These are phyloP conservation scores for Crioceris asparagi DNA, from an alignment of 2,888 invertebrate genomes.

Conservation along the genomic window DNA sequence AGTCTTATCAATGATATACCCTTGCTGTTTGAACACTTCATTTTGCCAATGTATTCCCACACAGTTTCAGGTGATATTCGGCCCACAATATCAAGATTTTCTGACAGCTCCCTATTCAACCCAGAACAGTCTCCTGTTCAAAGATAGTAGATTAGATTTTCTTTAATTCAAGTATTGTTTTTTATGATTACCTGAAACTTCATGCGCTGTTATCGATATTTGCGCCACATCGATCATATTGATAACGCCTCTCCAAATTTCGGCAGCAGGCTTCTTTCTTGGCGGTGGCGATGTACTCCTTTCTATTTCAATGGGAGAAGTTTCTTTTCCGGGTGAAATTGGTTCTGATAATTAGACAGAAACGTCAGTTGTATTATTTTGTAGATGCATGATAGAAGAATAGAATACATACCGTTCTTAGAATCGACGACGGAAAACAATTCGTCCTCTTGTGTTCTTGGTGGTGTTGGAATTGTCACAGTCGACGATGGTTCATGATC, in stretches of 20 bases:
- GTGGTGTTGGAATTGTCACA: constrained; percentile 54
- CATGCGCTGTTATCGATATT: constrained; percentile 72
- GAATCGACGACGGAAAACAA: constrained; percentile 13
- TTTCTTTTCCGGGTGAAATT: constrained; percentile 16
- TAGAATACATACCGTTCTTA: constrained; percentile 10
- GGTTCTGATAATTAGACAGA: constrained; percentile 6
- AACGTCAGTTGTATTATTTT: neutral
- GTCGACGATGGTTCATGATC: constrained; percentile 76
- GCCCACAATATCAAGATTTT: constrained; percentile 79
- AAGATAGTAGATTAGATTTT: too few relatives aligned
- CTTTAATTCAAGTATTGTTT: too few relatives aligned
- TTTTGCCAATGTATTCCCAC: constrained; percentile 88
- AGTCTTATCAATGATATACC: constrained; percentile 76
- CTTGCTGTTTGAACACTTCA: constrained; percentile 78
- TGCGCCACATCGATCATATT: constrained; percentile 87
- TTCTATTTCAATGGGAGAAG: constrained; percentile 15
- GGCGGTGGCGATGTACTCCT: constrained; percentile 25
- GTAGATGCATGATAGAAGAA: too few relatives aligned
- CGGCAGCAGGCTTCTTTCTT: constrained; percentile 22
- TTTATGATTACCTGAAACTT: constrained; percentile 51
- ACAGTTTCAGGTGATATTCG: constrained; percentile 82
- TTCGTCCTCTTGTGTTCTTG: constrained; percentile 33
- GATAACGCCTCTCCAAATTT: constrained; percentile 70
- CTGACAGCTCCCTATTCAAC: constrained; percentile 61
- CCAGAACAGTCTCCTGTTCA: constrained; percentile 56